Evolutionary conservation across 2,113 vertebrate species (phyloP).

Genomic region (Patagioenas fasciata): DNA sequence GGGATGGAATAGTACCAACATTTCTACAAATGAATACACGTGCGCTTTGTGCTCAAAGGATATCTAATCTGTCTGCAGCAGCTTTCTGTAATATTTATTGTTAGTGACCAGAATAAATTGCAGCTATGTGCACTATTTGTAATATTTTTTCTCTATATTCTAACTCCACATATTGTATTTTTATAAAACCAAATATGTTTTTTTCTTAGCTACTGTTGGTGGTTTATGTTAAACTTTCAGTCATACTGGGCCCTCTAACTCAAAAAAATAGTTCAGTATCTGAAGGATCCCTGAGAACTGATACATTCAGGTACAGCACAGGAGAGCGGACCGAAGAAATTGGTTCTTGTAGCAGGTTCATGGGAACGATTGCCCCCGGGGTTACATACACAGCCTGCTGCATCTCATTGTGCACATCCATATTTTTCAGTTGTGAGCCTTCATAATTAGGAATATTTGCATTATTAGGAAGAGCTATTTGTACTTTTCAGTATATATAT

Average conservation of each 20-base stretch:
- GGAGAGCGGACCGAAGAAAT: background rate
- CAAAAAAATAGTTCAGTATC: background rate
- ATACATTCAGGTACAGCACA: background rate
- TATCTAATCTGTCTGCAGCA: constrained; percentile 13
- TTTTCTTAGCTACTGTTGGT: background rate
- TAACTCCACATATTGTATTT: background rate
- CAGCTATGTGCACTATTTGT: background rate
- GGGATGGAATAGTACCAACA: constrained; percentile 33
- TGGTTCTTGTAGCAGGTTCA: background rate
- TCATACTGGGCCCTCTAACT: background rate
- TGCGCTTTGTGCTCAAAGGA: constrained; percentile 28
- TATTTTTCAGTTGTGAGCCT: background rate
- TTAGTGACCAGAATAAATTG: constrained; percentile 46
- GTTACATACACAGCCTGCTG: background rate
- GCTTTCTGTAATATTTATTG: constrained; percentile 21
- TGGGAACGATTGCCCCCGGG: background rate
- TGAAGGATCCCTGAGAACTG: background rate
- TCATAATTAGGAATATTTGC: background rate
- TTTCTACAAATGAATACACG: constrained; percentile 64
- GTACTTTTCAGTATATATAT: background rate
- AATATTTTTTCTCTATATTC: background rate
- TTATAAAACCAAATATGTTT: background rate
- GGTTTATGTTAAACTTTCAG: background rate
- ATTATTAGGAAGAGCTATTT: background rate
- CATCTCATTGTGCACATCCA: background rate